phyloP scores from a whole-genome alignment of 1,140 invertebrate species.

The Druon quercuslanigerum region DNA sequence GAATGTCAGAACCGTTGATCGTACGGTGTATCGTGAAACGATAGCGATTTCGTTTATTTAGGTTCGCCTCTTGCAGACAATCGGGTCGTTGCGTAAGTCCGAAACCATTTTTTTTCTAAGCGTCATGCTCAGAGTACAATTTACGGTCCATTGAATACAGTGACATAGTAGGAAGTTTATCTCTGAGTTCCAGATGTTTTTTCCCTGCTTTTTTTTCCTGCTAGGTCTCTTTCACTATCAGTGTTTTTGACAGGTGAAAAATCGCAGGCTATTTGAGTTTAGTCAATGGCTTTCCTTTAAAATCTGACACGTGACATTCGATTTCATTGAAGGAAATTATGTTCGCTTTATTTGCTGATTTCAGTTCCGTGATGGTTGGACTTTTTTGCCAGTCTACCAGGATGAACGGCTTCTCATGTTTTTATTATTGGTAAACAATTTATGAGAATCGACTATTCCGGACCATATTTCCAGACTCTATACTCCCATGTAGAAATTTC shows the following conservation, averaged over 20 bases:
- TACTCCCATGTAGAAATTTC: no score
- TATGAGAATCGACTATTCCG: no score
- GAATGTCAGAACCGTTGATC: slow-evolving; percentile 46
- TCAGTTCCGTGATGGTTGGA: no score
- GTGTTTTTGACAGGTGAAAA: slow-evolving; percentile 13
- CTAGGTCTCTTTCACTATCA: slow-evolving; percentile 1
- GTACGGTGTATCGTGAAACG: slow-evolving; percentile 29
- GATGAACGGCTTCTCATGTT: no score
- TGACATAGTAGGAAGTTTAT: slow-evolving; percentile 24
- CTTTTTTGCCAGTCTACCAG: no score
- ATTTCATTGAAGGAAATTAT: background rate
- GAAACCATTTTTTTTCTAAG: slow-evolving; percentile 18
- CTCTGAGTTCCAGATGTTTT: slow-evolving; percentile 13
- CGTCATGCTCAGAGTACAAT: slow-evolving; percentile 23
- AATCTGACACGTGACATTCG: background rate
- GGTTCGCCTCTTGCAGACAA: slow-evolving; percentile 17
- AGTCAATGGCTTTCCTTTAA: background rate
- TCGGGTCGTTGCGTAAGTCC: slow-evolving; percentile 12
- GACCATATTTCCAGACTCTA: no score
- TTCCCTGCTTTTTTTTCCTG: slow-evolving; percentile 5
- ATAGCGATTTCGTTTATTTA: slow-evolving; percentile 26
- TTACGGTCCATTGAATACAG: slow-evolving; percentile 14
- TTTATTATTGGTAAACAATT: no score
- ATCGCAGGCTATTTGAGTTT: slow-evolving; percentile 9
- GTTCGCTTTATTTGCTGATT: no score